phyloP scores from a whole-genome alignment of 2,888 invertebrate species.

The Tipula helvola region DNA sequence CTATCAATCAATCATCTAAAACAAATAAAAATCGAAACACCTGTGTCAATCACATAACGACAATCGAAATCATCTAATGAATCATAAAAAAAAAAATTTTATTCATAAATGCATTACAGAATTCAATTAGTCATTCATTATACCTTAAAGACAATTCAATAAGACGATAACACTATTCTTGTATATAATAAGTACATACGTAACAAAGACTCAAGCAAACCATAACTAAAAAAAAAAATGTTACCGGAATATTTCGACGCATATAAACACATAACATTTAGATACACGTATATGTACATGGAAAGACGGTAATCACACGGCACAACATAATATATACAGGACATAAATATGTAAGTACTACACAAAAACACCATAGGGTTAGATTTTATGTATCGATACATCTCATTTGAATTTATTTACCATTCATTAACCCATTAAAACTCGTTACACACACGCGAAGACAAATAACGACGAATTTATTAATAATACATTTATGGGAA shows the following conservation, averaged over 20 bases:
- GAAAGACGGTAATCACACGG: not conserved
- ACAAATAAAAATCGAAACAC: not conserved
- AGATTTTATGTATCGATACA: constrained; percentile 32
- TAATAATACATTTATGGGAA: not conserved
- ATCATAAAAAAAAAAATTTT: not conserved
- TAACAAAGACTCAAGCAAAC: not conserved
- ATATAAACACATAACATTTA: not conserved
- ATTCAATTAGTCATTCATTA: not conserved
- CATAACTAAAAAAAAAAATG: not conserved
- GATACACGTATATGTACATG: not conserved
- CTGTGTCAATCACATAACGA: not conserved
- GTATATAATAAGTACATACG: not conserved
- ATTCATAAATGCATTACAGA: not conserved
- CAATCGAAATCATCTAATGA: constrained; percentile 4
- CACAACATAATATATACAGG: not conserved
- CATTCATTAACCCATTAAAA: constrained; percentile 34
- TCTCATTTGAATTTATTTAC: constrained; percentile 34
- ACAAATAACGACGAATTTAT: not conserved
- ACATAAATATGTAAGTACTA: not conserved
- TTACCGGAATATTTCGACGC: not conserved
- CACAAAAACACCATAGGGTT: constrained; percentile 12
- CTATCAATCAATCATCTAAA: not conserved
- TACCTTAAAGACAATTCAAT: not conserved
- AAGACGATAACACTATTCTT: not conserved
- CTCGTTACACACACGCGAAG: not conserved